Base-by-base conservation (phyloP, 2,888 invertebrate genomes). In the Pachliopta kotzebuea region DNA sequence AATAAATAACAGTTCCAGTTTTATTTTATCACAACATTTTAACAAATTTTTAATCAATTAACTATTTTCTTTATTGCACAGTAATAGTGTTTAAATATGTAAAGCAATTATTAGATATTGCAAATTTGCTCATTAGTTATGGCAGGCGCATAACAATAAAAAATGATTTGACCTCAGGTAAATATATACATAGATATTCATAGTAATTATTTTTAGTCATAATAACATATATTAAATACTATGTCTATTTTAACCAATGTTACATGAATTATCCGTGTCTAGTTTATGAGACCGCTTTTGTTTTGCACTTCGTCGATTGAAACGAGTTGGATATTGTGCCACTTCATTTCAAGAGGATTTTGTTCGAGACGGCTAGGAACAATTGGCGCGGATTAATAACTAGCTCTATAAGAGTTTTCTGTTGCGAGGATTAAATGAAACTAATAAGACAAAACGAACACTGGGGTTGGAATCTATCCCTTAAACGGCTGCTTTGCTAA, bases 261-360 rank as follows among this genome's bases (percentile, higher is more conserved):
- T 50, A 59, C 55, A 60, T 64, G 60, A 60, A 60, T 64, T 64
- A 60, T 52, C 64, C 50, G 52, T 56, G 17, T 56, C 50, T 56
- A 64, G 64, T 61, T 60, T 53, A 56, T 57, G 61, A 52, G 65
- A 54, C 59, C 59, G 63, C 63, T 57, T 65, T 61, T 61, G 61
- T 65, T 61, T 58, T 65, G 57, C 31, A 50, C 53, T 61, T 45
- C 57, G 61, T 57, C 23, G 57, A 58, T 54, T 53, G 61, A 54
- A 53, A 37, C 21, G 52, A 42, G 42, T 58, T 60, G 45, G 56
- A 42, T 60, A 65, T 65, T 60, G 45, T 56, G 42, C 53, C 65
- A 61, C 65, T 65, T 61, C 57, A 61, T 42, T 63, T 57, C 53
- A 45, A 65, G 61, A 21, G 53, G 45, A 60, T 57, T 57, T 61